phyloP scores from a whole-genome alignment of 1,140 invertebrate species.

The Cherax quadricarinatus region DNA sequence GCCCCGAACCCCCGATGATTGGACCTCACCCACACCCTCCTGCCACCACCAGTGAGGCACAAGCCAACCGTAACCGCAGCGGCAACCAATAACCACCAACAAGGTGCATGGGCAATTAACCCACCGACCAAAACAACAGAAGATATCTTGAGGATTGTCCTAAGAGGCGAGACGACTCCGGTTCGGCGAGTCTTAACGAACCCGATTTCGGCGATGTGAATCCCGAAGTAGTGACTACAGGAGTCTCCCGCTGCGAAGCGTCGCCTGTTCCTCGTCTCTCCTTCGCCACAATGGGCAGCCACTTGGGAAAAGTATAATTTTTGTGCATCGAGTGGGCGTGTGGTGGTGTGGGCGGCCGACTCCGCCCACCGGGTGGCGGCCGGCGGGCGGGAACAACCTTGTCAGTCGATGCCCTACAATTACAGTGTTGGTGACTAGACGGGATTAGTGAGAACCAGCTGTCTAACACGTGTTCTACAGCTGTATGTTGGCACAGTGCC shows the following conservation, averaged over 20 bases:
- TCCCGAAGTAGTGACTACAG: neutral
- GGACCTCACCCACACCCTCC: neutral
- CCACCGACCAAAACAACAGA: neutral
- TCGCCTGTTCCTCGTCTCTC: neutral
- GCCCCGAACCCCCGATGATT: conserved; percentile 20
- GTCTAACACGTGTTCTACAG: neutral
- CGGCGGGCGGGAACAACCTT: conserved; percentile 17
- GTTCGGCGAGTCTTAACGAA: neutral
- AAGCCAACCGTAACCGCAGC: conserved; percentile 8
- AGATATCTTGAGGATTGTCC: neutral
- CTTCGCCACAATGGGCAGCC: neutral
- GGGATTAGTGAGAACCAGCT: neutral
- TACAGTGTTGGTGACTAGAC: conserved; percentile 44
- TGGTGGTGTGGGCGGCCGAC: conserved; percentile 38
- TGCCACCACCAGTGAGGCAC: conserved; percentile 26
- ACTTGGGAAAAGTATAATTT: conserved; percentile 12
- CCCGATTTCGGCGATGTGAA: neutral
- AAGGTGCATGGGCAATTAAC: conserved; percentile 10
- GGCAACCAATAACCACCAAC: neutral
- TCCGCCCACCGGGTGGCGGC: conserved; percentile 58
- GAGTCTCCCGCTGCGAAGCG: conserved; percentile 7
- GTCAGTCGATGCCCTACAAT: conserved; percentile 67
- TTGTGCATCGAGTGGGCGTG: conserved; percentile 26
- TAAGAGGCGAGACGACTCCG: neutral
- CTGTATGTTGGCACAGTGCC: neutral